Evolutionary conservation across 2,888 invertebrate genomes (phyloP), one percentile per base, ranked within the genome.

Genomic region (Eupeodes luniger): DNA sequence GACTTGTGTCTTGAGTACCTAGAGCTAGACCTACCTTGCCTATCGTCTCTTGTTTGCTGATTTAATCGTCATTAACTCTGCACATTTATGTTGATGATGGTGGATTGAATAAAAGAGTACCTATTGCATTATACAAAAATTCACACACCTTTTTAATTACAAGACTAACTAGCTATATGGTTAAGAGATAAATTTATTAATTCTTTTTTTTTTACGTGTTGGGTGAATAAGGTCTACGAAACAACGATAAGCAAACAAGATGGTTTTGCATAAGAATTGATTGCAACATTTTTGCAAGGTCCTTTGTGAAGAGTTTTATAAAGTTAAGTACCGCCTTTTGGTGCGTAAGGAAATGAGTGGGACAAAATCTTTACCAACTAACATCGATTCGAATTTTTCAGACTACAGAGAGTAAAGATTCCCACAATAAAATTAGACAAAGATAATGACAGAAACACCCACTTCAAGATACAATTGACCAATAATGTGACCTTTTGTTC

Each of bases 61-160:
- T 80, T 27, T 47, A 66, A 77, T 76, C 81, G 66, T 11, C 47
- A 61, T 66, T 77, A 72, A 69, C 57, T 77, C 66, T 34, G 76
- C 66, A 59, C 36, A 59, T 59, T 44, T 59, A 14, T 59, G 27
- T 19, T 27, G 53, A 62, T 16, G 27, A n/a, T 14, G 55, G 47
- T 11, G 10, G 70, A 62, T 49, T 10, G 55, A 14, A 51, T 10
- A 51, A 14, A 44, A 59, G 51, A 44, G 64, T 66, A 2, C 72
- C 9, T 79, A 62, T 47, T 77, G 70, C 85, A 81, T 72, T 81
- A 62, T 3, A 5, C 6, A 5, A 59, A 72, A 49, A 72, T 44
- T 44, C 70, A 49, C 81, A 85, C 76, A 85, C 81, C 81, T 81
- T 85, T 40, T 85, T 85, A 85, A 81, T 77, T 81, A 85, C 77